Evolutionary conservation across 1,140 invertebrate species (phyloP).

Genomic region (Aphidius ervi): DNA sequence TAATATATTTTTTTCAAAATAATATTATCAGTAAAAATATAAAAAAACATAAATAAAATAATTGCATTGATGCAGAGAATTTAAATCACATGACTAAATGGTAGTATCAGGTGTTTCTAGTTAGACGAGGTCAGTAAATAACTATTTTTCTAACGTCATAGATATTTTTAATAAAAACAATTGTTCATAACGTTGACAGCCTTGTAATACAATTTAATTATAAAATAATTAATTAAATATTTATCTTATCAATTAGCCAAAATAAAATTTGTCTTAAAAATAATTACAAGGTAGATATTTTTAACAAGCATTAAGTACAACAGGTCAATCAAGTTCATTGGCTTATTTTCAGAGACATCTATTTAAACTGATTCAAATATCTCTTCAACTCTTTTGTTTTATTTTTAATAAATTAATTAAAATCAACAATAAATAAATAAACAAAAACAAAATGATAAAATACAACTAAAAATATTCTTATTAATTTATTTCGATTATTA

Average conservation of each 20-base stretch:
- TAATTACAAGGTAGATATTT: neutral
- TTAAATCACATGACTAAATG: neutral
- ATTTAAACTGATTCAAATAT: neutral
- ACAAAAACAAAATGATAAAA: too few relatives aligned
- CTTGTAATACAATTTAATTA: neutral
- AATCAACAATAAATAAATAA: too few relatives aligned
- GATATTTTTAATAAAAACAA: neutral
- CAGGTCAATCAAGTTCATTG: constrained; percentile 48
- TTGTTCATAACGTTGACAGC: neutral
- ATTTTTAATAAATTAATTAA: neutral
- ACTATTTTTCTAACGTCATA: neutral
- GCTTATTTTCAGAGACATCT: constrained; percentile 35
- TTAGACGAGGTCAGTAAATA: constrained; percentile 17
- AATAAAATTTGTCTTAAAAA: too few relatives aligned
- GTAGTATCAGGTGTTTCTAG: neutral
- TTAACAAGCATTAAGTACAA: constrained; percentile 20
- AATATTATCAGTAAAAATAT: neutral
- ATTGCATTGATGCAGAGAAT: neutral
- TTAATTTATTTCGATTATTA: too few relatives aligned
- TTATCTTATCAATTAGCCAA: neutral
- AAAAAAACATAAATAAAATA: neutral
- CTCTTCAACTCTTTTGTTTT: neutral
- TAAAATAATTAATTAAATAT: neutral
- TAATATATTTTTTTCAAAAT: neutral
- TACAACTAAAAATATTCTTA: too few relatives aligned